A percentile compares a stretch with the other conserved stretches of the same genome.
Conservation (phyloP, 2,113 vertebrate species). For the Polyodon spathula region DNA sequence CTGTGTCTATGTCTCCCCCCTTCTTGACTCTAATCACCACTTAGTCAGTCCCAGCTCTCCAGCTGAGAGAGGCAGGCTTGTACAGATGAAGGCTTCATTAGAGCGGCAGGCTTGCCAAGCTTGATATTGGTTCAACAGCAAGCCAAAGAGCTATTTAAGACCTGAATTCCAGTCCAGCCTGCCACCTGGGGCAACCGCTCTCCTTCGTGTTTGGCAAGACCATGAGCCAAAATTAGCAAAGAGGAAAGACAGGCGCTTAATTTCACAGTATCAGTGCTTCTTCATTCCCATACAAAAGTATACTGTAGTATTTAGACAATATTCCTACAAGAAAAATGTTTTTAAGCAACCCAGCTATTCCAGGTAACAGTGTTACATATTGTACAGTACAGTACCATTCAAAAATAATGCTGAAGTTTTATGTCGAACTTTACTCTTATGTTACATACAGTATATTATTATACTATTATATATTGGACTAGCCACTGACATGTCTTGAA, state of each 20-base stretch:
- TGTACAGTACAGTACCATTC: too few relatives aligned
- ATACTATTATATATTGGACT: too few relatives aligned
- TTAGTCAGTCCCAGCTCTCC: constrained; percentile 12
- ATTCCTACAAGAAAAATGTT: not conserved
- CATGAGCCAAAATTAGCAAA: not conserved
- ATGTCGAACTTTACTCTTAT: too few relatives aligned
- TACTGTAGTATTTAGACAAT: constrained; percentile 1
- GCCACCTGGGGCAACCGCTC: not conserved
- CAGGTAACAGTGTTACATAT: too few relatives aligned
- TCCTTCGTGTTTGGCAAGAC: constrained; percentile 8
- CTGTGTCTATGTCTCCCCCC: not conserved
- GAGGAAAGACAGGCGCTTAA: constrained; percentile 8
- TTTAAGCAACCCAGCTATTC: not conserved
- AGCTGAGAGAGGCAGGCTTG: constrained; percentile 8
- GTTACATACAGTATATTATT: too few relatives aligned
- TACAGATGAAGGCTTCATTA: constrained; percentile 21
- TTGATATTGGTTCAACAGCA: constrained; percentile 6
- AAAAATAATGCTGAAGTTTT: too few relatives aligned
- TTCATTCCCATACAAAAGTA: not conserved
- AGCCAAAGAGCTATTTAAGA: constrained; percentile 6
- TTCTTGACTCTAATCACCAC: constrained; percentile 3
- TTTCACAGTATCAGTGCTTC: not conserved
- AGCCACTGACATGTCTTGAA: too few relatives aligned
- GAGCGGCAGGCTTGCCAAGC: constrained; percentile 14
- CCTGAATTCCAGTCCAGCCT: constrained; percentile 2